Evolutionary conservation across 37 sponge, comb jelly and placozoan genomes (phyloP), one percentile per base, ranked within the genome.

Genomic region (Oscarella lobularis): DNA sequence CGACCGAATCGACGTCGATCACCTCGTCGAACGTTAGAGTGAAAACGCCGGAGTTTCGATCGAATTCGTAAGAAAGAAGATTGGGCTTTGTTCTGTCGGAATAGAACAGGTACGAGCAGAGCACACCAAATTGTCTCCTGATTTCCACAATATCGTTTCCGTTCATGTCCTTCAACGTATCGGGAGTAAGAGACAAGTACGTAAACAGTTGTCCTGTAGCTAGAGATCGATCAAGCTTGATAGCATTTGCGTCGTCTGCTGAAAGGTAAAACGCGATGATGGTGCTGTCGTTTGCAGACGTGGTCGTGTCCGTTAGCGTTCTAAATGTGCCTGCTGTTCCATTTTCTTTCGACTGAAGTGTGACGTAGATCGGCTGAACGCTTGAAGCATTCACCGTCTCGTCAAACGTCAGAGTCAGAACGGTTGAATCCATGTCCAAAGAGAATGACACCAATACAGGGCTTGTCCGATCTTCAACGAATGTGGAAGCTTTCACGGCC

Each of bases 11-110:
- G 32, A 67, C 33, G 66, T 87, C 83, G 20, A 94, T 84, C 3
- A 94, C 95, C 80, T 94, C 95, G 71, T 83, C 68, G 78, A 94
- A 94, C 0, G 87, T 89, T 6, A 94, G 83, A 0, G 39, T 33
- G 55, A 94, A 80, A 0, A 60, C 33, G 29, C 86, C 95, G 41
- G 81, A 66, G 31, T 81, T 85, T 35, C 90, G 87, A 77, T 89
- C 83, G 67, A 94, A 94, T 32, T 76, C 74, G 75, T 82, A 94
- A 32, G 81, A 41, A 33, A 85, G 31, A 0, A 94, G 78, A 68
- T 60, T 48, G 38, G 95, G 95, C 40, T 60, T 37, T 36, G 86
- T 85, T 0, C 35, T 79, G 40, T 94, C 95, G 30, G 78, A 37
- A 32, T 39, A 76, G 72, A 89, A 81, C 69, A 67, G 75, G 35